Percentiles rank a stretch among this genome's conserved stretches.
phyloP scores from a whole-genome alignment of 1,140 invertebrate species.

The Drosophila melanica region DNA sequence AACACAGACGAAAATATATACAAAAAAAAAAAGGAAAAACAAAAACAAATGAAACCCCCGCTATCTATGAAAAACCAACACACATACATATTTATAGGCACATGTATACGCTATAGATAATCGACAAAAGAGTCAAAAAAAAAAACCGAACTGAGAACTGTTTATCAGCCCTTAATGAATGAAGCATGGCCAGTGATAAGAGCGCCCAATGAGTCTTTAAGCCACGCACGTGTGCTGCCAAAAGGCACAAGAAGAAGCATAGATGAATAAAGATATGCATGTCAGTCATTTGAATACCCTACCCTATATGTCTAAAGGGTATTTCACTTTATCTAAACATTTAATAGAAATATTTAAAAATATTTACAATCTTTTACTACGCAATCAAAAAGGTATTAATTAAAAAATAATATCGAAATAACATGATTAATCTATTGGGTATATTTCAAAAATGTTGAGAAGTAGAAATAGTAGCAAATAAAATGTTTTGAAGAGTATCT shows the following conservation, averaged over 20 bases:
- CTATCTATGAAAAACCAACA: conserved; percentile 45
- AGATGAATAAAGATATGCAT: conserved; percentile 10
- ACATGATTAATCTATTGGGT: too few species aligned
- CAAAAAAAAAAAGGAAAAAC: conserved; percentile 18
- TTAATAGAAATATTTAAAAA: background rate
- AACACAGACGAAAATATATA: conserved; percentile 23
- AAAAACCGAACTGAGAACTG: conserved; percentile 32
- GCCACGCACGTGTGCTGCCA: conserved; percentile 53
- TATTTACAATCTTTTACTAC: too few species aligned
- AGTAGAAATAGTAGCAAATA: background rate
- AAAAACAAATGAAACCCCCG: conserved; percentile 39
- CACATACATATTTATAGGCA: conserved; percentile 17
- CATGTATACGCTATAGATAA: conserved; percentile 51
- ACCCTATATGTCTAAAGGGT: background rate
- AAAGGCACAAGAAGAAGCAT: conserved; percentile 11
- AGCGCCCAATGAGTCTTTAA: conserved; percentile 22
- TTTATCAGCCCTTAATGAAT: conserved; percentile 73
- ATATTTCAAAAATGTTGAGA: too few species aligned
- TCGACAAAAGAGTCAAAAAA: conserved; percentile 39
- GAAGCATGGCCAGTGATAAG: conserved; percentile 55
- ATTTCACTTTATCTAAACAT: background rate
- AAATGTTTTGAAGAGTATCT: conserved; percentile 6
- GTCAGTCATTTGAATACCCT: conserved; percentile 17
- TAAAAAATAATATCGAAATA: too few species aligned
- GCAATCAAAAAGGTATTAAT: too few species aligned